Evolutionary conservation across 2,113 vertebrate species (phyloP), one percentile per base, ranked within the genome.

Genomic region (Pelecanoides urinatrix): DNA sequence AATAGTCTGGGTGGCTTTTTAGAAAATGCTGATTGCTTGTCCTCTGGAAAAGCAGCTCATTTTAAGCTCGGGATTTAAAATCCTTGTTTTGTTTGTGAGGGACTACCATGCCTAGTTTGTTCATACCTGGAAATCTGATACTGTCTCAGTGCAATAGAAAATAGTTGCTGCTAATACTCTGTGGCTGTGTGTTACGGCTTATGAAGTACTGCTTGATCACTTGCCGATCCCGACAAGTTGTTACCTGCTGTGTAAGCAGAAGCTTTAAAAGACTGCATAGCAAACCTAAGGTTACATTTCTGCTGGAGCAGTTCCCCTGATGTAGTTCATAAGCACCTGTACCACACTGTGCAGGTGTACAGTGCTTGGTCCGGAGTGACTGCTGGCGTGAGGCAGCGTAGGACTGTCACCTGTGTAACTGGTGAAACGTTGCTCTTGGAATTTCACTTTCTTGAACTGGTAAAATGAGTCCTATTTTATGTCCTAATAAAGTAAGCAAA

Each of bases 381-480:
- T 21, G n/a, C 34, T 56, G 52, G 6, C 4, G 2, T 30, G 23
- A 61, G 40, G 23, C 32, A 65, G 12, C 0, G 0, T 8, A 56
- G 58, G 45, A 42, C 36, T 53, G 13, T 65, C 58, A 16, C 34
- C 70, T 40, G 23, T 5, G 3, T 45, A 42, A 59, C 56, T 38
- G 70, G 44, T 56, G 34, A 68, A 13, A 63, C 75, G 32, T 13
- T 74, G 42, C 12, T 59, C 10, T 74, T 66, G 36, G 42, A 73
- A 77, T 80, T 63, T 56, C 8, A 13, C 17, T 87, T 38, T 36
- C 45, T 44, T 71, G 34, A 87, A 26, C 10, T 65, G 40, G 16
- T 56, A 61, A 30, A 20, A 50, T 2, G 9, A 63, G 22, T 53
- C 36, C 16, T 83, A 1, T 36, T 78, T 79, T 67, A 19, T 47